Evolutionary conservation across 2,888 invertebrate genomes (phyloP).

Genomic region (Adelphocoris suturalis): DNA sequence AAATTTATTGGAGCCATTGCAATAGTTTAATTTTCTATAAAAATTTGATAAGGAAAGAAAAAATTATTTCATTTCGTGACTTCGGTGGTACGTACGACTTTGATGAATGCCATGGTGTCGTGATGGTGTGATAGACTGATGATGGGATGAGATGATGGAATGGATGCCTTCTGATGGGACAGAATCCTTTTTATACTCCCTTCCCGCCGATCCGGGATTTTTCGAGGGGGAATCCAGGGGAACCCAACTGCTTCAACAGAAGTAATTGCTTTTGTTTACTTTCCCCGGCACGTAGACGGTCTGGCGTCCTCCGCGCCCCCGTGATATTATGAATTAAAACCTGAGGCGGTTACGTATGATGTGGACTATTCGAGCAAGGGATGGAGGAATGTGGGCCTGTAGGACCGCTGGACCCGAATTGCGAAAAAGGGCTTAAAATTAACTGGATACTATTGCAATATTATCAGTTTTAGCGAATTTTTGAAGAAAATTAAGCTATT

Average conservation of each 20-base stretch:
- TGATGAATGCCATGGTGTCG: slow-evolving; percentile 3
- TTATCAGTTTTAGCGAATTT: too few relatives aligned
- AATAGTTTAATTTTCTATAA: too few relatives aligned
- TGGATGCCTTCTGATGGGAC: neutral
- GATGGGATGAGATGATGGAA: neutral
- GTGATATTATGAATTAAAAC: slow-evolving; percentile 16
- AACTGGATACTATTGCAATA: too few relatives aligned
- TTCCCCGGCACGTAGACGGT: slow-evolving; percentile 26
- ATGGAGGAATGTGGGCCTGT: neutral
- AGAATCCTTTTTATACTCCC: neutral
- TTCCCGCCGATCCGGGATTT: neutral
- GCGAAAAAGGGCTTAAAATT: too few relatives aligned
- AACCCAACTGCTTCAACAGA: neutral
- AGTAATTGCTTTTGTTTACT: slow-evolving; percentile 57
- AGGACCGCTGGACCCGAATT: neutral
- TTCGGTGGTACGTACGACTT: neutral
- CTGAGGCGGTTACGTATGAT: neutral
- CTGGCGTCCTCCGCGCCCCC: neutral
- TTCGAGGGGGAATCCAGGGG: slow-evolving; percentile 8
- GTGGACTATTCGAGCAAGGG: neutral
- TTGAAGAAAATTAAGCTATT: too few relatives aligned
- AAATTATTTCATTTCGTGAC: too few relatives aligned
- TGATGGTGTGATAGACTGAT: neutral
- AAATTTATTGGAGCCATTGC: too few relatives aligned
- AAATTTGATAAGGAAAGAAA: too few relatives aligned